Evolutionary conservation across 2,888 invertebrate species (phyloP).

Genomic region (Nineta flava): DNA sequence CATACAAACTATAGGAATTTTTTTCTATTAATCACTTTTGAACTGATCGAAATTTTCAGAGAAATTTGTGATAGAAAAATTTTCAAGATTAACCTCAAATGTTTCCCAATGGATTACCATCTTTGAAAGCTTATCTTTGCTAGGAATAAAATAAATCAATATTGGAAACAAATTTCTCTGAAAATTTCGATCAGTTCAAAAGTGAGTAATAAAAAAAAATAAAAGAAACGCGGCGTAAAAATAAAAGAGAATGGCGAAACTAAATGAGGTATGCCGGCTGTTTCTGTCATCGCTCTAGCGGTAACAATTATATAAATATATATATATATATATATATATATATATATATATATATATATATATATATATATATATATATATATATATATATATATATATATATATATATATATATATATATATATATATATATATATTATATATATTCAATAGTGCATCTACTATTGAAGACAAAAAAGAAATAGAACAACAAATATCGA

Average conservation of each 20-base stretch:
- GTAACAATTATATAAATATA: too few species aligned
- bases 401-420: constrained; percentile 1
- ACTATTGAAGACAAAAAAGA: constrained; percentile 7
- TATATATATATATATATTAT: constrained; percentile 1
- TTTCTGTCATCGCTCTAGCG: too few species aligned
- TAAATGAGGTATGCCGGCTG: too few species aligned
- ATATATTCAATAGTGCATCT: neutral
- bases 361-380: too few species aligned
- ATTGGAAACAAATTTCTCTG: constrained; percentile 13
- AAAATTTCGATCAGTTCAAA: constrained; percentile 14
- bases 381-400: too few species aligned
- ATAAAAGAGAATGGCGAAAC: too few species aligned
- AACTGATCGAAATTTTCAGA: constrained; percentile 14
- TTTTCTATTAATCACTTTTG: constrained; percentile 9
- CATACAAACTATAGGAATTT: constrained; percentile 7
- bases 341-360: too few species aligned
- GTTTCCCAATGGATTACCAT: too few species aligned
- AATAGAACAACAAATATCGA: constrained; percentile 12
- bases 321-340: too few species aligned
- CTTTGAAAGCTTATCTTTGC: too few species aligned
- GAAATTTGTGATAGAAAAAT: constrained; percentile 15
- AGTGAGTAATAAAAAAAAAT: constrained; percentile 8
- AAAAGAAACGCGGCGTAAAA: neutral
- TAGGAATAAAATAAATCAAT: too few species aligned
- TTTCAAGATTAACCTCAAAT: too few species aligned